A percentile compares a stretch with the other conserved stretches of the same genome.
Conservation (phyloP, 2,113 vertebrate species). For the Mus musculus region DNA sequence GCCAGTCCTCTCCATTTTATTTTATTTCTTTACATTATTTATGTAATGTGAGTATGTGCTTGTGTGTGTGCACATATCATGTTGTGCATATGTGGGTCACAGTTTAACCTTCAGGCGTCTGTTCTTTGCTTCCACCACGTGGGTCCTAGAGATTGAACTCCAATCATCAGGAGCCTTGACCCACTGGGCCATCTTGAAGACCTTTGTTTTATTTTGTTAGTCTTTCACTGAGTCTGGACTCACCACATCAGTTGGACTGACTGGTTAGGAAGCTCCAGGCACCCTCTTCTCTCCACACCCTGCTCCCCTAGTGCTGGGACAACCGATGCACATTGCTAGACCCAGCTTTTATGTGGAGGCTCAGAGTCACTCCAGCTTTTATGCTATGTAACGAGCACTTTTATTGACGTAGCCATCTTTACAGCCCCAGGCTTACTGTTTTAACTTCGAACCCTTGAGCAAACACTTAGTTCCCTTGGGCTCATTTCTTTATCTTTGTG, state of each 20-base stretch:
- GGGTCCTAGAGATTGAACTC: background rate
- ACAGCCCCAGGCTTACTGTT: background rate
- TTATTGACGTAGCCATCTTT: background rate
- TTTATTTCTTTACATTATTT: too few species aligned
- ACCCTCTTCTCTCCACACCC: background rate
- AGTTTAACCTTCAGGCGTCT: accelerated
- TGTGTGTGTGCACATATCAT: background rate
- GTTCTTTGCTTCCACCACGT: background rate
- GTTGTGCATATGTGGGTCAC: background rate
- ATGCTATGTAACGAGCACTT: too few species aligned
- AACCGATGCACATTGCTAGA: too few species aligned
- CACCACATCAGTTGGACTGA: background rate
- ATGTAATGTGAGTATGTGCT: too few species aligned
- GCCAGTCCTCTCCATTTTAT: background rate
- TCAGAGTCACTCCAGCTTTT: too few species aligned
- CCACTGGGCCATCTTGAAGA: background rate
- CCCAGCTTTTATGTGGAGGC: background rate
- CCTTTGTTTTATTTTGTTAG: background rate
- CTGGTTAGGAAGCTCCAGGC: background rate
- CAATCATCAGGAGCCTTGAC: background rate
- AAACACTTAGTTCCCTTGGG: background rate
- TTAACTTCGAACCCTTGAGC: background rate
- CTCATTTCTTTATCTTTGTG: background rate
- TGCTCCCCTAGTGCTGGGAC: background rate
- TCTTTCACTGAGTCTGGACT: background rate